Base-by-base conservation (phyloP, 2,888 invertebrate species). In the Eupithecia dodoneata region DNA sequence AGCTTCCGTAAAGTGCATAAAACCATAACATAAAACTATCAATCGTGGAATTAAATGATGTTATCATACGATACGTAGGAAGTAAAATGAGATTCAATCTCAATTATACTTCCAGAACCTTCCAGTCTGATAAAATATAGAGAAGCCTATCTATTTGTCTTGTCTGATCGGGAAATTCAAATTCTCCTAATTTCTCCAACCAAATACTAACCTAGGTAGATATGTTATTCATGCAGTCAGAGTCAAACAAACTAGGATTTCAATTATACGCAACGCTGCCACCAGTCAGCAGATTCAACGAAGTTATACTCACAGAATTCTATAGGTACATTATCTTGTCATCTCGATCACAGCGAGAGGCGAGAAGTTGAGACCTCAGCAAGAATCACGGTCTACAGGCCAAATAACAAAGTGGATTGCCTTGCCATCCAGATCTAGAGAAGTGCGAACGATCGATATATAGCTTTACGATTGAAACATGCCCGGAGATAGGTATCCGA, bases 401-500 rank as follows among this genome's bases (percentile, higher is more conserved):
- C 77, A 81, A 83, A 82, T 82, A 76, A 69, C 81, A 79, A 82
- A 84, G 82, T 81, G 81, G 81, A 83, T 82, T 80, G 80, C 76
- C 80, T 82, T 81, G 80, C 75, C 78, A 76, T 74, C 79, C 76
- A 72, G 82, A 81, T 83, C 78, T 80, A 81, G 76, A 79, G 81
- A 84, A 83, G 82, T 82, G 84, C 77, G 77, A 79, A 78, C 81
- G 83, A 85, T 84, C 83, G 83, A 85, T 82, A 78, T 81, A 74
- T 80, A 77, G 75, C 82, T 86, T 85, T 86, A 87, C 85, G 86
- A 85, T 79, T 82, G 80, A 71, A 82, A 83, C 82, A 85, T 82
- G 81, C 82, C 79, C 83, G 74, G 75, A 80, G 82, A 82, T 83
- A 81, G 81, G 83, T 84, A 83, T 85, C 82, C 84, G 84, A 84